Evolutionary conservation across 1,140 invertebrate genomes (phyloP).

Genomic region (Camponotus pennsylvanicus): DNA sequence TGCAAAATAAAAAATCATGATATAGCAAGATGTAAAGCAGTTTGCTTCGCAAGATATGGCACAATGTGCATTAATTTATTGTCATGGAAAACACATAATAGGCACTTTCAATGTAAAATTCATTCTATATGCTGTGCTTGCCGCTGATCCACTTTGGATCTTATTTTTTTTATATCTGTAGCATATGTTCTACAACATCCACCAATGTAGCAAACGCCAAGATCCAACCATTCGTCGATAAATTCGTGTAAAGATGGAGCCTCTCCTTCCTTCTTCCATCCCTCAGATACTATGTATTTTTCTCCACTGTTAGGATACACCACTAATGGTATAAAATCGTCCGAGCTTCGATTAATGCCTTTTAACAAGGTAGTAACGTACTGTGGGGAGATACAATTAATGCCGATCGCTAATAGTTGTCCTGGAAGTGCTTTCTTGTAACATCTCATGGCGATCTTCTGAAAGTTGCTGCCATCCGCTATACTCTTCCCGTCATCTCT

Average conservation of each 20-base stretch:
- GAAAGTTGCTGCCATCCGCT: conserved; percentile 92
- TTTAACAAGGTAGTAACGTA: conserved; percentile 87
- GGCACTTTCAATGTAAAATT: background rate
- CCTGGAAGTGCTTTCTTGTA: conserved; percentile 87
- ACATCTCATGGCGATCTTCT: conserved; percentile 88
- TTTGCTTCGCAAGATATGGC: too few relatives aligned
- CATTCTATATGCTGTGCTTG: background rate
- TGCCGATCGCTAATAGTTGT: conserved; percentile 93
- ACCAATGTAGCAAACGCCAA: conserved; percentile 91
- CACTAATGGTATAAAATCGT: conserved; percentile 86
- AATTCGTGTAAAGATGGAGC: conserved; percentile 87
- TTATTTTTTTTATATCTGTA: conserved; percentile 88
- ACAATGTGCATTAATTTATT: background rate
- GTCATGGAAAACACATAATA: background rate
- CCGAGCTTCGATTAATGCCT: conserved; percentile 81
- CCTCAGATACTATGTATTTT: conserved; percentile 85
- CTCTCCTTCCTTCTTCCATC: conserved; percentile 88
- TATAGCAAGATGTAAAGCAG: too few relatives aligned
- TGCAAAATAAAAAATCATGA: too few relatives aligned
- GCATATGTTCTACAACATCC: conserved; percentile 92
- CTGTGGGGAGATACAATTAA: conserved; percentile 94
- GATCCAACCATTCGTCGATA: conserved; percentile 89
- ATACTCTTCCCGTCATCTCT: conserved; percentile 89
- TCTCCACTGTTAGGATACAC: conserved; percentile 93
- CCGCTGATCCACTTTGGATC: conserved; percentile 78